Conservation (phyloP, 2,888 invertebrate species). For the Argyresthia goedartella region DNA sequence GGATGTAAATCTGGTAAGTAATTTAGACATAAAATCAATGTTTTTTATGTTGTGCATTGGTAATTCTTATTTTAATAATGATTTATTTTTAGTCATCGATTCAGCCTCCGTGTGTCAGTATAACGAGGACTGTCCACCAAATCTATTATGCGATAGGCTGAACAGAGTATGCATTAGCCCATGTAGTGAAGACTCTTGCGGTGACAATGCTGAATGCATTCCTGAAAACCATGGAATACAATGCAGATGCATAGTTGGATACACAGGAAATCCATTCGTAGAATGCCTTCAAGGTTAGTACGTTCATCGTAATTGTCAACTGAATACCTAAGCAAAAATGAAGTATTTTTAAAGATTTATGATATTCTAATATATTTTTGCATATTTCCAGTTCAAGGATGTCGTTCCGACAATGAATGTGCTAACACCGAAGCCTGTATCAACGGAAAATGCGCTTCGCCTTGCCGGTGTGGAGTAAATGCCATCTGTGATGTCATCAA, state of each 20-base stretch:
- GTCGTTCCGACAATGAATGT: slow-evolving; percentile 80
- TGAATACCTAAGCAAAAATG: too few relatives aligned
- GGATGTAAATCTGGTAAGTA: slow-evolving; percentile 82
- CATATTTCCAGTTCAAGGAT: slow-evolving; percentile 72
- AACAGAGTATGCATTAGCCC: slow-evolving; percentile 88
- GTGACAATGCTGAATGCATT: slow-evolving; percentile 84
- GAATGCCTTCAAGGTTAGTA: slow-evolving; percentile 77
- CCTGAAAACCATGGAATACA: slow-evolving; percentile 82
- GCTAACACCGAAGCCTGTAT: slow-evolving; percentile 81
- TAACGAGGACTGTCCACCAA: slow-evolving; percentile 92
- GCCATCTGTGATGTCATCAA: slow-evolving; percentile 86
- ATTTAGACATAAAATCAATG: neutral
- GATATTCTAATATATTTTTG: neutral
- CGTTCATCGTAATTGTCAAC: slow-evolving; percentile 43
- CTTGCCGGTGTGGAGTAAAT: slow-evolving; percentile 83
- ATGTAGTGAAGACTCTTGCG: slow-evolving; percentile 84
- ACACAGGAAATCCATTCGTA: slow-evolving; percentile 81
- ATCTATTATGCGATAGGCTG: slow-evolving; percentile 85
- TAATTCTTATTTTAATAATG: neutral
- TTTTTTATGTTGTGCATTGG: neutral
- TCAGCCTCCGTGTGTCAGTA: slow-evolving; percentile 80
- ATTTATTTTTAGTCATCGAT: slow-evolving; percentile 36
- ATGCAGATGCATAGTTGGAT: slow-evolving; percentile 81
- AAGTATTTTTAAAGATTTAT: too few relatives aligned
- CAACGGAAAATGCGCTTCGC: slow-evolving; percentile 81